Conservation (phyloP, 1,140 invertebrate species). For the Potamilus streckersoni region DNA sequence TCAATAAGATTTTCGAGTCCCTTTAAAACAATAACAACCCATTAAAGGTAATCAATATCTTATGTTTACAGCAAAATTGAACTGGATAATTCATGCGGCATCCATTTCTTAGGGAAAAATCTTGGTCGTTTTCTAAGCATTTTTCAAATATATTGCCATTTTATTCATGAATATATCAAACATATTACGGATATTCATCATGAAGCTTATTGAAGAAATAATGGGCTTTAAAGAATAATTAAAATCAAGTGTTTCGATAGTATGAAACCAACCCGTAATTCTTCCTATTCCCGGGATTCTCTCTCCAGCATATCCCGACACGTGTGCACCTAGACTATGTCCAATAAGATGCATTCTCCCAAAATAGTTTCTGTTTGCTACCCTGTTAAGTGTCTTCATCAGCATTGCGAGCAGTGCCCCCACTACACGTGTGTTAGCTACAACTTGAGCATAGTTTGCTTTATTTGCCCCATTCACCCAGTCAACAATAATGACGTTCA, state of each 20-base stretch:
- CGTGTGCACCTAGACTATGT: constrained; percentile 58
- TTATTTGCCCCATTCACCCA: constrained; percentile 91
- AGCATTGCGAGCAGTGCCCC: constrained; percentile 89
- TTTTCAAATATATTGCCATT: neutral
- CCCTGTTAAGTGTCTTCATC: constrained; percentile 55
- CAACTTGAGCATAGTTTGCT: constrained; percentile 87
- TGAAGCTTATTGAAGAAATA: neutral
- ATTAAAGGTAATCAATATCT: too few species aligned
- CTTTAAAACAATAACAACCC: too few species aligned
- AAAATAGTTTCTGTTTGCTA: neutral
- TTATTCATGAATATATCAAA: neutral
- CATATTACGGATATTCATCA: neutral
- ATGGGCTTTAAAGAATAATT: neutral
- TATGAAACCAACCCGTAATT: constrained; percentile 72
- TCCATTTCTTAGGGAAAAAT: neutral
- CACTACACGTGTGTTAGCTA: constrained; percentile 91
- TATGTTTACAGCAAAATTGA: too few species aligned
- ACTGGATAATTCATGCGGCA: neutral
- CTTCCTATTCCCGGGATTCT: constrained; percentile 72
- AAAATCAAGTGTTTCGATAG: neutral
- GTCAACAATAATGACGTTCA: constrained; percentile 92
- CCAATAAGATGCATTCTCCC: constrained; percentile 51
- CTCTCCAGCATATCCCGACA: constrained; percentile 53
- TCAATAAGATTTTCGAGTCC: too few species aligned
- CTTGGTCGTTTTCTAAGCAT: neutral